Evolutionary conservation across 2,888 invertebrate genomes (phyloP).

Genomic region (Ceratothoa steindachneri): DNA sequence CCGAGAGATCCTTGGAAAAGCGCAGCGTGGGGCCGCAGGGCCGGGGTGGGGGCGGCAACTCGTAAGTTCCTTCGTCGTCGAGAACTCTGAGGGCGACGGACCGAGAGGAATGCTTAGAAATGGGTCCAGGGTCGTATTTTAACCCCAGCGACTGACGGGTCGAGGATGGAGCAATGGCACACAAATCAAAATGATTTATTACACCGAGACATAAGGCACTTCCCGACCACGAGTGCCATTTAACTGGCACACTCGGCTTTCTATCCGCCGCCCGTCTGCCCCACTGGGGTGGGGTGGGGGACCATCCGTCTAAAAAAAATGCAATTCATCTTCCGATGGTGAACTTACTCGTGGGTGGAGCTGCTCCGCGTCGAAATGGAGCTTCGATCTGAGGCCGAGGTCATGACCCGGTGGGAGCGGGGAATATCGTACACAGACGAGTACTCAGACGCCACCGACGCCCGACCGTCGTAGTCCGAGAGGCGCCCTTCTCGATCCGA

Average conservation of each 20-base stretch:
- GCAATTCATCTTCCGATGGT: too few relatives aligned
- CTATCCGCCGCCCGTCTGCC: too few relatives aligned
- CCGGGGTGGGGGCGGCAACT: not conserved
- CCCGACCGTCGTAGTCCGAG: slow-evolving; percentile 38
- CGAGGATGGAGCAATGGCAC: too few relatives aligned
- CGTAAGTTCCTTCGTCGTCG: not conserved
- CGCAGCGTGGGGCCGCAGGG: not conserved
- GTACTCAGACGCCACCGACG: slow-evolving; percentile 35
- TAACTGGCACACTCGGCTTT: too few relatives aligned
- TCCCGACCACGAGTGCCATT: too few relatives aligned
- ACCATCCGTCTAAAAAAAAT: too few relatives aligned
- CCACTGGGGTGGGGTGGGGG: too few relatives aligned
- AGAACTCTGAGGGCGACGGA: too few relatives aligned
- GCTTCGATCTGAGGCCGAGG: slow-evolving; percentile 4
- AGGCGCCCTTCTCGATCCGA: slow-evolving; percentile 19
- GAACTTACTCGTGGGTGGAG: slow-evolving; percentile 20
- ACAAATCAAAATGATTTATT: too few relatives aligned
- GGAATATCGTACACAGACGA: slow-evolving; percentile 47
- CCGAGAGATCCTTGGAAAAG: not conserved
- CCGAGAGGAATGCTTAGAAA: not conserved
- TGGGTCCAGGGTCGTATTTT: not conserved
- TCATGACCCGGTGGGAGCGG: slow-evolving; percentile 32
- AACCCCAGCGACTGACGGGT: too few relatives aligned
- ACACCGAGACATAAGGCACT: too few relatives aligned
- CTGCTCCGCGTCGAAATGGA: slow-evolving; percentile 1